Evolutionary conservation across 2,888 invertebrate species (phyloP), one percentile per base, ranked within the genome.

Genomic region (Netelia fuscicornis): DNA sequence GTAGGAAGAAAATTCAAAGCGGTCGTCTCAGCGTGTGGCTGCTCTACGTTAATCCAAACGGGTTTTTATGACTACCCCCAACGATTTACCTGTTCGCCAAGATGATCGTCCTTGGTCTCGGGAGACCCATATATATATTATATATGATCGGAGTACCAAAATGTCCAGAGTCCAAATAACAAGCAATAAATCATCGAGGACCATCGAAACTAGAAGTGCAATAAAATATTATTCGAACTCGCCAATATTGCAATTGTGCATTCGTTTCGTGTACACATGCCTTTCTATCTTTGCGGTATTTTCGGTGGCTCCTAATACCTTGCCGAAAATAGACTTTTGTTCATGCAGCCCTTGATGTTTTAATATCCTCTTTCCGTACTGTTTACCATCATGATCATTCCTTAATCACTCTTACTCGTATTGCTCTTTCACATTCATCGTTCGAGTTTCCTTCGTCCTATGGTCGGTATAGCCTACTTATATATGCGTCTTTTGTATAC

Each of bases 151-250:
- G 8, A 65, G 68, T 8, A 54, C 9, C 11, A 17, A 37, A 17
- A 42, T 13, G 17, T 17, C 44, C 25, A n/a, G 13, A 17, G 23
- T 77, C 23, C 44, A 44, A n/a, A 60, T 77, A 68, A 77, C 68
- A 30, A 68, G 23, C 65, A 65, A 76, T 76, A 65, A 76, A 65
- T 76, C 67, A 67, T 58, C 10, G 9, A 1, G 17, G 9, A 9
- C n/a, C 25, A 68, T 20, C 44, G 20, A 56, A 44, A 20, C 0
- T 11, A 11, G 44, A 13, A 11, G n/a, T 1, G 11, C 11, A 44
- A 25, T 25, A 60, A 60, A 77, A 77, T 60, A 60, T 68, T 68
- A 68, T 77, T 8, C 17, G 17, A 25, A 2, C 58, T 68, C 48
- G 20, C 11, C 44, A 68, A 58, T 77, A 48, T 25, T 60, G 56